These are phyloP conservation scores for Scarus forsteni DNA, from an alignment of 2,797 vertebrate species.

Conservation along the genomic window DNA sequence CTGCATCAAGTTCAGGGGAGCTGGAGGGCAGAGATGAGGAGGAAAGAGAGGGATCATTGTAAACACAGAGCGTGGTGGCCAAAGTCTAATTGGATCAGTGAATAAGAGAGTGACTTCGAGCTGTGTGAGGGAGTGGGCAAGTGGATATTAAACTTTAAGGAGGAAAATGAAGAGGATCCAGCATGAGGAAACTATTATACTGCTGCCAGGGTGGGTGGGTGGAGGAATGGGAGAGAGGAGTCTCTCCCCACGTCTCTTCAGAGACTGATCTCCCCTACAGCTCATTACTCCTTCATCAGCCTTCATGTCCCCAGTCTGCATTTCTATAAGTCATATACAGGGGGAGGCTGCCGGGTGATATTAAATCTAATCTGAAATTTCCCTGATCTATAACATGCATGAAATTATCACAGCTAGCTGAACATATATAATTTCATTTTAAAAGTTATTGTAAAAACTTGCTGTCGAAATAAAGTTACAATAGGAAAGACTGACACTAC, in stretches of 20 bases:
- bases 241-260: slow-evolving; percentile 31
- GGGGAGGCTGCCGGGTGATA: slow-evolving; percentile 14
- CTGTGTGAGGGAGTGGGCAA: slow-evolving; percentile 36
- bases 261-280: slow-evolving; percentile 44
- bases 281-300: slow-evolving; percentile 72
- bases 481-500: no score
- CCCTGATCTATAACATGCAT: slow-evolving; percentile 8
- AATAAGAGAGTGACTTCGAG: slow-evolving; percentile 32
- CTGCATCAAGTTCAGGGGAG: slow-evolving; percentile 1
- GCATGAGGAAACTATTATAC: slow-evolving; percentile 31
- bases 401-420: background rate
- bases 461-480: no score
- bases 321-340: slow-evolving; percentile 34
- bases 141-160: slow-evolving; percentile 64
- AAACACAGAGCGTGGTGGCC: slow-evolving; percentile 30
- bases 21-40: slow-evolving; percentile 39
- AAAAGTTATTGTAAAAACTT: no score
- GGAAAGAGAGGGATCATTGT: slow-evolving; percentile 57
- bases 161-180: slow-evolving; percentile 56
- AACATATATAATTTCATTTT: background rate
- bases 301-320: slow-evolving; percentile 27
- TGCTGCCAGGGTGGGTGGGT: slow-evolving; percentile 15
- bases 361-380: slow-evolving; percentile 38
- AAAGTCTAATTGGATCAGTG: slow-evolving; percentile 59
- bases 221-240: slow-evolving; percentile 22